Percentiles rank a stretch among this genome's conserved stretches.
Evolutionary conservation across 2,888 invertebrate species (phyloP).

Genomic region (Endomychus coccineus): DNA sequence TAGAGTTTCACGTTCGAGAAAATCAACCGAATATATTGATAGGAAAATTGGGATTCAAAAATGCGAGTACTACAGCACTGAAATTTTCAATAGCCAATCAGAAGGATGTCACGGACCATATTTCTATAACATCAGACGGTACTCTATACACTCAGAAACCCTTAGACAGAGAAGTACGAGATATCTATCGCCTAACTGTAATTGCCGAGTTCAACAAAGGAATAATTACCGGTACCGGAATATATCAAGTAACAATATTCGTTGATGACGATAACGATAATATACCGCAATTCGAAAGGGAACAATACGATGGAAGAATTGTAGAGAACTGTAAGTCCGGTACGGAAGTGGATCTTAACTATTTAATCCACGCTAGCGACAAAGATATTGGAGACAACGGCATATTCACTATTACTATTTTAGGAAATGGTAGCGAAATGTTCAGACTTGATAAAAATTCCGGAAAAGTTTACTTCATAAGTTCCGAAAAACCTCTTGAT

Average conservation of each 20-base stretch:
- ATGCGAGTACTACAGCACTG: slow-evolving; percentile 40
- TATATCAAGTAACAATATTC: slow-evolving; percentile 70
- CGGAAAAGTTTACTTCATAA: slow-evolving; percentile 55
- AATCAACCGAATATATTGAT: slow-evolving; percentile 66
- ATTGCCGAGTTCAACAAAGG: slow-evolving; percentile 72
- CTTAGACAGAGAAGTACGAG: slow-evolving; percentile 68
- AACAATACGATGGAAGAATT: slow-evolving; percentile 68
- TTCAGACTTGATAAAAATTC: slow-evolving; percentile 60
- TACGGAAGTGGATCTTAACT: slow-evolving; percentile 62
- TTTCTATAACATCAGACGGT: slow-evolving; percentile 71
- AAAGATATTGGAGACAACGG: slow-evolving; percentile 63
- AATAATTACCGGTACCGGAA: slow-evolving; percentile 57
- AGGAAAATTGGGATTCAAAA: slow-evolving; percentile 60
- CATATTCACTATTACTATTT: slow-evolving; percentile 59
- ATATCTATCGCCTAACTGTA: slow-evolving; percentile 67
- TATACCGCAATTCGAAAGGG: slow-evolving; percentile 67
- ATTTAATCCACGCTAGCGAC: slow-evolving; percentile 63
- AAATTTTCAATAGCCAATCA: slow-evolving; percentile 76
- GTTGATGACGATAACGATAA: slow-evolving; percentile 87
- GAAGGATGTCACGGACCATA: slow-evolving; percentile 71
- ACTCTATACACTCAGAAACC: slow-evolving; percentile 69
- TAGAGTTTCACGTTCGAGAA: slow-evolving; percentile 70
- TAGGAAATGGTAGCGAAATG: slow-evolving; percentile 68
- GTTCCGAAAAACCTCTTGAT: slow-evolving; percentile 50
- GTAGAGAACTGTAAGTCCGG: slow-evolving; percentile 67